These are phyloP conservation scores for Malurus cyaneus DNA, from an alignment of 2,113 vertebrate species.

Conservation along the genomic window DNA sequence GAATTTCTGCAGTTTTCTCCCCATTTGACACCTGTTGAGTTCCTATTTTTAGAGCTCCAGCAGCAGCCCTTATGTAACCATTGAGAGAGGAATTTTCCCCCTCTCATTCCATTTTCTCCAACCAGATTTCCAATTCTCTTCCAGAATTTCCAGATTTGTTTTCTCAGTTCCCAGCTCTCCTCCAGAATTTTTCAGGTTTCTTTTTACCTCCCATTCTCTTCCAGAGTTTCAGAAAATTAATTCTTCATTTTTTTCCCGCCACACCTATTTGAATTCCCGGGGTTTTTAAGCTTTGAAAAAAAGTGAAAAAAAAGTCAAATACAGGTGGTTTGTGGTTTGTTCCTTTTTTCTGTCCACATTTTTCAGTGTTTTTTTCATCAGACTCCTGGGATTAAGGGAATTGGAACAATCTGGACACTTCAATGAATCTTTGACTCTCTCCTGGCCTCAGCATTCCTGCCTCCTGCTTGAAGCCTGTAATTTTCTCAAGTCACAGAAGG, in stretches of 20 bases:
- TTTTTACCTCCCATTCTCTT: not conserved
- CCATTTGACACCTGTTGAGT: not conserved
- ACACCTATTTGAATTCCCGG: rapidly evolving
- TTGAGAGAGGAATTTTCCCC: not conserved
- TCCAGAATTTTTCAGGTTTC: not conserved
- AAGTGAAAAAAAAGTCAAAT: not conserved
- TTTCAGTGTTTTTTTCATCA: not conserved
- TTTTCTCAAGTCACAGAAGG: too few relatives aligned
- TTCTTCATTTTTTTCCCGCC: not conserved
- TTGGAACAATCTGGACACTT: not conserved
- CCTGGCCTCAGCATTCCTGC: not conserved
- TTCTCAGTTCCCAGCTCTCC: not conserved
- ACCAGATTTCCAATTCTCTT: not conserved
- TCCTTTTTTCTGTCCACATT: not conserved
- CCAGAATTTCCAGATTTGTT: not conserved
- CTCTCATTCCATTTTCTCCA: not conserved
- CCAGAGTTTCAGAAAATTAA: not conserved
- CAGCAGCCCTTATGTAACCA: not conserved
- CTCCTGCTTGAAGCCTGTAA: too few relatives aligned
- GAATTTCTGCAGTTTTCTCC: not conserved
- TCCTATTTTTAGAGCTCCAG: not conserved
- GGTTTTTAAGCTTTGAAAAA: not conserved
- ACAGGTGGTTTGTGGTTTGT: not conserved
- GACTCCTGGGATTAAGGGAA: not conserved
- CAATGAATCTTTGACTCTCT: not conserved